phyloP scores from a whole-genome alignment of 2,797 vertebrate genomes.

The Denticeps clupeoides region DNA sequence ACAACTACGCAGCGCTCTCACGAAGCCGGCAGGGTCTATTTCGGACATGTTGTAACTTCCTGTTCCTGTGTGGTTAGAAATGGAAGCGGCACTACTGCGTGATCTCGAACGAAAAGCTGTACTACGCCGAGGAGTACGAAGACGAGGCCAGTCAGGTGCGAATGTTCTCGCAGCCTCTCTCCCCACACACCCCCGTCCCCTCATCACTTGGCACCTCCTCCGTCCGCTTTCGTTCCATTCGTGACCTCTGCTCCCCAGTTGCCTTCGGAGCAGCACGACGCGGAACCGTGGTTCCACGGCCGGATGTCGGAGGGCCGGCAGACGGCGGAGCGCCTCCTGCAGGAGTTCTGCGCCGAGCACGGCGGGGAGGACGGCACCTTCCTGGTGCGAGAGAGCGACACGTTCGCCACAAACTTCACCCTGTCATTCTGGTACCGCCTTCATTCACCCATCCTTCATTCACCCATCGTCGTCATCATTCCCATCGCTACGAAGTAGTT shows the following conservation, averaged over 20 bases:
- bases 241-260: constrained; percentile 18
- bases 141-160: constrained; percentile 47
- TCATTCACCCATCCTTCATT: neutral
- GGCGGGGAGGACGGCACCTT: constrained; percentile 83
- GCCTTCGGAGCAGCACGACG: constrained; percentile 62
- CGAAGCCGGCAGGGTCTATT: too few relatives aligned
- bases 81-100: constrained; percentile 92
- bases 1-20: too few relatives aligned
- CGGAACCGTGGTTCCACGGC: constrained; percentile 87
- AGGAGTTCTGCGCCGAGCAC: constrained; percentile 77
- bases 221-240: neutral
- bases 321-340: constrained; percentile 76
- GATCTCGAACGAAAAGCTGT: constrained; percentile 78
- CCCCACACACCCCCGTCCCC: neutral
- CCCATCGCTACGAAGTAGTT: too few relatives aligned
- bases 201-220: too few relatives aligned
- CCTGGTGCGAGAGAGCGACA: constrained; percentile 81
- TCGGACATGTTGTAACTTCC: too few relatives aligned
- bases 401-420: constrained; percentile 68
- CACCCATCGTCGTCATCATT: neutral
- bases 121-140: constrained; percentile 84
- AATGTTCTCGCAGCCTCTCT: neutral
- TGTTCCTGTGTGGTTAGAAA: constrained; percentile 46
- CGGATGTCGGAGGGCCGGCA: constrained; percentile 69
- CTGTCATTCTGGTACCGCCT: constrained; percentile 84